Percentiles rank a stretch among this genome's conserved stretches.
phyloP scores from a whole-genome alignment of 2,113 vertebrate species.

The Crotophaga sulcirostris region DNA sequence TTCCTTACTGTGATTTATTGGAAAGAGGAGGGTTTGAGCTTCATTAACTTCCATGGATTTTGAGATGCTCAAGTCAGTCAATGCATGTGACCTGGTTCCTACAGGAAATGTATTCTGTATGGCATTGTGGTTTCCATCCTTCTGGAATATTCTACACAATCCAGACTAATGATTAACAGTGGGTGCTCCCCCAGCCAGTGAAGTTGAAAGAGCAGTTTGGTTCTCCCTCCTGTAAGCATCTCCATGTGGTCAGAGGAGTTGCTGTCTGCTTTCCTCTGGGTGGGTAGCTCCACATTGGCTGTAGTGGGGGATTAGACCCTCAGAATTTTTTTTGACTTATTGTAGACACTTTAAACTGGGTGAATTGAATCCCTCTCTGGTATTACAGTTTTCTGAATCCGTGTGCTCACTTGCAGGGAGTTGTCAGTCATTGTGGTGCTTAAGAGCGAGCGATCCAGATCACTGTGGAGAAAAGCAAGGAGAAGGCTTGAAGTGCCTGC shows the following conservation, averaged over 20 bases:
- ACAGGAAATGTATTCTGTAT: rapidly evolving
- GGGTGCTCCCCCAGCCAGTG: neutral
- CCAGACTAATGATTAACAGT: neutral
- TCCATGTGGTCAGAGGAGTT: neutral
- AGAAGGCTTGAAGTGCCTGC: neutral
- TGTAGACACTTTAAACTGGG: neutral
- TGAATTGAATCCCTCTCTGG: neutral
- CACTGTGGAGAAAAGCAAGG: neutral
- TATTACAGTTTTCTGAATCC: neutral
- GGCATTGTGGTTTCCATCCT: neutral
- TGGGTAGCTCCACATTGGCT: neutral
- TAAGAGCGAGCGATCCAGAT: neutral
- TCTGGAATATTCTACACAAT: neutral
- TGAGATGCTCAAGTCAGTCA: neutral
- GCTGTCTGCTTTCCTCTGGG: rapidly evolving
- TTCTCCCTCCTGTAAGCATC: neutral
- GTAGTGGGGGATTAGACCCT: rapidly evolving
- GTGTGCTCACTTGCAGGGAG: neutral
- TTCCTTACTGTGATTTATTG: neutral
- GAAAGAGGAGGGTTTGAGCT: neutral
- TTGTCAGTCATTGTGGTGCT: neutral
- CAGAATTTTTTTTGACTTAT: neutral
- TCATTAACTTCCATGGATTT: rapidly evolving
- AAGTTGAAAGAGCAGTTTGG: neutral
- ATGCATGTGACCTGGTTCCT: rapidly evolving